These are phyloP conservation scores for Glossophaga mutica DNA, from an alignment of 2,797 vertebrate species.

Conservation along the genomic window DNA sequence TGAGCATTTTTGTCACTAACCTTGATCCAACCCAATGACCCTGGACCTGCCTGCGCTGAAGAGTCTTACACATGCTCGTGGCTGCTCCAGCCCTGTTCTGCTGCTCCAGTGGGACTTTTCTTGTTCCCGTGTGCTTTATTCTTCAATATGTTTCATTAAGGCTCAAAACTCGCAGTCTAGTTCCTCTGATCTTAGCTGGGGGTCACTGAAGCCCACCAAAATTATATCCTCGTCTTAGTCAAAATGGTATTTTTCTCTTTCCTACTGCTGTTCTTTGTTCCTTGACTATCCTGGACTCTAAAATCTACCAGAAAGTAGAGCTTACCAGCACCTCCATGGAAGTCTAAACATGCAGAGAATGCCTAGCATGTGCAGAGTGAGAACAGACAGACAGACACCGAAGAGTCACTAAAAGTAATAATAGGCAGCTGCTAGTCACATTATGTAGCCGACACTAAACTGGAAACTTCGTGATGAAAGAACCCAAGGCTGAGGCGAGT, in stretches of 20 bases:
- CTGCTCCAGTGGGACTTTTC: background rate
- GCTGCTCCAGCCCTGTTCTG: constrained; percentile 10
- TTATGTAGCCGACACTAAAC: background rate
- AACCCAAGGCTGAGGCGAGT: background rate
- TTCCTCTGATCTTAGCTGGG: background rate
- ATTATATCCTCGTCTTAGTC: constrained; percentile 3
- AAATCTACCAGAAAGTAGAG: constrained; percentile 18
- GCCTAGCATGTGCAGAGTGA: background rate
- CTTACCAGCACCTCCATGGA: background rate
- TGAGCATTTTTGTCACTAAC: constrained; percentile 30
- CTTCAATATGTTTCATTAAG: constrained; percentile 31
- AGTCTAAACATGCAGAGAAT: background rate
- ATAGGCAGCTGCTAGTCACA: background rate
- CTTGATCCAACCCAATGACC: background rate
- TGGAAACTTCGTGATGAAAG: background rate
- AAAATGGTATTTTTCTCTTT: constrained; percentile 20
- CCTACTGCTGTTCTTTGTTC: background rate
- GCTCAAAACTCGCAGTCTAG: background rate
- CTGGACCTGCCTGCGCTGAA: background rate
- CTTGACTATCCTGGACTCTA: background rate
- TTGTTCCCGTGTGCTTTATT: background rate
- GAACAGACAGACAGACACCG: background rate
- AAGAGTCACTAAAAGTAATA: background rate
- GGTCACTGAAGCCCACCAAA: background rate
- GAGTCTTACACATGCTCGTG: background rate